Conservation (phyloP, 2,797 vertebrate species). For the Ispidina picta region DNA sequence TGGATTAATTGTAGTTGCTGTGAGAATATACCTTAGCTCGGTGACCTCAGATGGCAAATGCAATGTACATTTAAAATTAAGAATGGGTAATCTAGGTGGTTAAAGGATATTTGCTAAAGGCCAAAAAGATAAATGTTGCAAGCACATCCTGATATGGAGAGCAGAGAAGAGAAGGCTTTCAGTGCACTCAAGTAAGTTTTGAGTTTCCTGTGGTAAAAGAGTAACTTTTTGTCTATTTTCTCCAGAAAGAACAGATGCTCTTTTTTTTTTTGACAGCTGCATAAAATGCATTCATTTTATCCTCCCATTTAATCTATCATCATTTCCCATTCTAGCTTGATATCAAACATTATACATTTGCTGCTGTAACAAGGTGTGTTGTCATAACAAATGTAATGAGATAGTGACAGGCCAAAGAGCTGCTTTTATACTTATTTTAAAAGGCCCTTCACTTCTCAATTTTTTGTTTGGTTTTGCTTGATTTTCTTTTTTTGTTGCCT, state of each 20-base stretch:
- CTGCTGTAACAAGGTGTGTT: neutral
- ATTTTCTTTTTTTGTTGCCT: neutral
- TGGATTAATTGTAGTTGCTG: neutral
- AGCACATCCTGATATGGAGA: neutral
- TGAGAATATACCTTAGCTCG: neutral
- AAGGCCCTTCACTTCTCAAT: neutral
- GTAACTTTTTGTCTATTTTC: neutral
- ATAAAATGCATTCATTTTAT: neutral
- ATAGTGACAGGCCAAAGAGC: neutral
- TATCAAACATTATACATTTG: neutral
- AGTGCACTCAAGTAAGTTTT: neutral
- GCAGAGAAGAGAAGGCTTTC: neutral
- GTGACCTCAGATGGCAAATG: neutral
- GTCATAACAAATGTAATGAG: neutral
- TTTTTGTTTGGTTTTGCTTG: neutral
- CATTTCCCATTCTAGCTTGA: neutral
- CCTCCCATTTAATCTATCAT: neutral
- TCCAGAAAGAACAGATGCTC: neutral
- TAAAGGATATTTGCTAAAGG: neutral
- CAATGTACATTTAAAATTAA: neutral
- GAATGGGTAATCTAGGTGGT: neutral
- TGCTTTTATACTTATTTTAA: neutral
- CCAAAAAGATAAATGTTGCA: neutral
- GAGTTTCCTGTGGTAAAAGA: neutral
- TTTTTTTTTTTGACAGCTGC: neutral